phyloP scores from a whole-genome alignment of 2,888 invertebrate genomes.

The Andrena fulva region DNA sequence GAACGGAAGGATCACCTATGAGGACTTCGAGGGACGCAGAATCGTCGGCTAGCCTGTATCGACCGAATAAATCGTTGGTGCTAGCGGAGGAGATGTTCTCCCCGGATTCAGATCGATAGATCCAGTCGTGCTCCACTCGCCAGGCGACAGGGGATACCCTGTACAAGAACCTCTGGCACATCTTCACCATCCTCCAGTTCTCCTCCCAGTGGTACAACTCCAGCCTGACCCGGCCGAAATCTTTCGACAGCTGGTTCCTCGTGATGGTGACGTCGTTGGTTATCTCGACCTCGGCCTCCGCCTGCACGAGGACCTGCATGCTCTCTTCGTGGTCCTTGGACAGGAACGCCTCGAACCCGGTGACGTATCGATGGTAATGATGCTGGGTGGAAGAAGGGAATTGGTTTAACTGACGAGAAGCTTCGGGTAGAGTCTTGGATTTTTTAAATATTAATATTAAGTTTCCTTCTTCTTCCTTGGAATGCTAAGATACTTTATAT shows the following conservation, averaged over 20 bases:
- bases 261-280: slow-evolving; percentile 78
- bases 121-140: slow-evolving; percentile 86
- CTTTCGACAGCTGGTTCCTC: slow-evolving; percentile 73
- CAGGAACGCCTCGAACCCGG: slow-evolving; percentile 87
- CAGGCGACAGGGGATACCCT: slow-evolving; percentile 88
- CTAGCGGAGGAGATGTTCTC: slow-evolving; percentile 44
- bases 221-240: slow-evolving; percentile 77
- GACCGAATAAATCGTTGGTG: slow-evolving; percentile 65
- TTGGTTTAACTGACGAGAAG: too few species aligned
- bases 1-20: slow-evolving; percentile 67
- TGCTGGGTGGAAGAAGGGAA: slow-evolving; percentile 49
- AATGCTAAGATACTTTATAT: too few species aligned
- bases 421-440: too few species aligned
- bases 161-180: slow-evolving; percentile 89
- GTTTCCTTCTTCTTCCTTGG: too few species aligned
- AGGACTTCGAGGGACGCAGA: slow-evolving; percentile 72
- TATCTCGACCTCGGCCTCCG: slow-evolving; percentile 85
- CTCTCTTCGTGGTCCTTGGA: slow-evolving; percentile 88
- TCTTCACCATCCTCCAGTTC: slow-evolving; percentile 87
- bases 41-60: slow-evolving; percentile 63
- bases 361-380: slow-evolving; percentile 85
- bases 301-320: slow-evolving; percentile 86
- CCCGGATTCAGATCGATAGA: slow-evolving; percentile 64
- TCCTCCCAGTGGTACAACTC: slow-evolving; percentile 88
- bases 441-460: too few species aligned